These are phyloP conservation scores for Calameuta idolon DNA, from an alignment of 2,888 invertebrate genomes.

Conservation along the genomic window DNA sequence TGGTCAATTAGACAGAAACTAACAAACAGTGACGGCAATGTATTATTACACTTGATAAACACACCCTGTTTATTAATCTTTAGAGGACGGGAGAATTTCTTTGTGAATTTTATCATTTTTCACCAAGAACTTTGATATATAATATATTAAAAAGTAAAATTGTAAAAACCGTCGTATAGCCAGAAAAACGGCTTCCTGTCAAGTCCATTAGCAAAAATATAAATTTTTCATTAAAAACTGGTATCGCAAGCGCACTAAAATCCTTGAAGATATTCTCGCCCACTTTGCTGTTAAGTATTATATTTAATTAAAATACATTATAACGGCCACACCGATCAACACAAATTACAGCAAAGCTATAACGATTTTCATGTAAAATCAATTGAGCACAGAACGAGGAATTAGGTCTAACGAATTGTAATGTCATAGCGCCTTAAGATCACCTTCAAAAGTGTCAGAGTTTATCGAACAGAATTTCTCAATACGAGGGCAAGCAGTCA, in stretches of 20 bases:
- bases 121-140: too few relatives aligned
- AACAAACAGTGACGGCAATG: not conserved
- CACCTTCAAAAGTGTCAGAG: constrained; percentile 18
- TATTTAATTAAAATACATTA: too few relatives aligned
- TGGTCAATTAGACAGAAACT: not conserved
- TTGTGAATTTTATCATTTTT: not conserved
- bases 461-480: constrained; percentile 28
- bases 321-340: too few relatives aligned
- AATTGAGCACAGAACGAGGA: not conserved
- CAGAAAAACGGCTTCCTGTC: too few relatives aligned
- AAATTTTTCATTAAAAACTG: not conserved
- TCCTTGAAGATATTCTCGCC: not conserved
- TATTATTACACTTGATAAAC: not conserved
- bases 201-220: too few relatives aligned
- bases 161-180: too few relatives aligned
- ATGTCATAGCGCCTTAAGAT: not conserved
- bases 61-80: not conserved
- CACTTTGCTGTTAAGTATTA: not conserved
- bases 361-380: not conserved
- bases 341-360: not conserved
- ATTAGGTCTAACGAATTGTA: not conserved
- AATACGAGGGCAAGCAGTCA: constrained; percentile 10
- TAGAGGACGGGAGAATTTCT: not conserved
- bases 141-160: too few relatives aligned
- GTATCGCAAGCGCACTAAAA: not conserved